These are phyloP conservation scores for Pseudopipra pipra DNA, from an alignment of 2,113 vertebrate genomes.

Conservation along the genomic window DNA sequence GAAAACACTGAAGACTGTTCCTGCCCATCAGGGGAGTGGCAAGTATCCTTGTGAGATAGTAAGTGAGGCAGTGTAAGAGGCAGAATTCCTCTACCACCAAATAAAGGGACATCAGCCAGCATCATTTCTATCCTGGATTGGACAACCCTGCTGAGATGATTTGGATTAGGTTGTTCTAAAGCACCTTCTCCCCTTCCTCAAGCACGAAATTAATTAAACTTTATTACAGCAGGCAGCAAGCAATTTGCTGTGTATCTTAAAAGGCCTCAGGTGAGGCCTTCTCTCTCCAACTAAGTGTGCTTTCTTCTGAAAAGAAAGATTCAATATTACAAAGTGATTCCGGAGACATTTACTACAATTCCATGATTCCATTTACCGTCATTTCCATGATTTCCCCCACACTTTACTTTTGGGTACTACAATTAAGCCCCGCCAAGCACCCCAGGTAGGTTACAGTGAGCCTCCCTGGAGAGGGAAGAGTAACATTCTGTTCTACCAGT, in stretches of 20 bases:
- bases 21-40: not conserved
- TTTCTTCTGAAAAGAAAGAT: not conserved
- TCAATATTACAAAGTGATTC: not conserved
- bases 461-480: not conserved
- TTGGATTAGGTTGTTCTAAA: not conserved
- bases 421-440: not conserved
- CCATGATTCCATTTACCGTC: not conserved
- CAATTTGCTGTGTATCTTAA: not conserved
- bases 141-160: not conserved
- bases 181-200: not conserved
- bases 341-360: not conserved
- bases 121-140: not conserved
- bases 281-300: not conserved
- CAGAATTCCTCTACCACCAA: not conserved
- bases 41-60: not conserved
- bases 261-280: not conserved
- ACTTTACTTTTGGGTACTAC: not conserved
- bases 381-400: not conserved
- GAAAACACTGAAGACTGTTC: not conserved
- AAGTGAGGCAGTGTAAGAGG: accelerated
- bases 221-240: not conserved
- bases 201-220: not conserved
- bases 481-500: not conserved
- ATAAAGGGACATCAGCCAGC: not conserved
- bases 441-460: not conserved